These are phyloP conservation scores for Prunella strophiata DNA, from an alignment of 2,797 vertebrate genomes.

Conservation along the genomic window DNA sequence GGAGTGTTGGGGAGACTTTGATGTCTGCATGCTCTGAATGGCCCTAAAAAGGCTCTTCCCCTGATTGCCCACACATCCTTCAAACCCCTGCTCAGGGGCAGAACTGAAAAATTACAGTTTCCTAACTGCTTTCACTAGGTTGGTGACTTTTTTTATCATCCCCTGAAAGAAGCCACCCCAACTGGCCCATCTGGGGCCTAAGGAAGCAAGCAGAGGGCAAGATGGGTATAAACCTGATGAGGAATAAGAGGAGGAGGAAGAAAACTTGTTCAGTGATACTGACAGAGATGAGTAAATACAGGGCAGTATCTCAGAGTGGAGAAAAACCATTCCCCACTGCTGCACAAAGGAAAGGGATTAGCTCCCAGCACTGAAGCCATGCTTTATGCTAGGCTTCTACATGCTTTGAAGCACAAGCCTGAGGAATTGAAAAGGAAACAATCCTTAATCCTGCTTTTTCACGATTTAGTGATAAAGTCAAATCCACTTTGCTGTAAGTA, in stretches of 20 bases:
- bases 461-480: slow-evolving; percentile 53
- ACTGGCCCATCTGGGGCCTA: not conserved
- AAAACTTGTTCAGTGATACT: not conserved
- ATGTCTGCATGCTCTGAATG: not conserved
- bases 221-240: not conserved
- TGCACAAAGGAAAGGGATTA: slow-evolving; percentile 3
- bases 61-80: not conserved
- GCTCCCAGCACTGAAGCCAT: not conserved
- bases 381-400: slow-evolving; percentile 5
- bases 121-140: not conserved
- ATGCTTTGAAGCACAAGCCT: slow-evolving; percentile 48
- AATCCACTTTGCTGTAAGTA: slow-evolving; percentile 69
- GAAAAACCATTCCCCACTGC: not conserved
- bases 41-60: not conserved
- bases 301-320: not conserved
- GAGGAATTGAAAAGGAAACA: slow-evolving; percentile 61
- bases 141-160: not conserved
- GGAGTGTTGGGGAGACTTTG: not conserved
- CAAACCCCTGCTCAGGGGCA: not conserved
- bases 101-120: not conserved
- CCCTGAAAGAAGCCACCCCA: not conserved
- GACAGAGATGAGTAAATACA: not conserved
- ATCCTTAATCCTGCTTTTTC: slow-evolving; percentile 62
- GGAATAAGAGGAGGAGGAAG: not conserved
- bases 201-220: not conserved